Base-by-base conservation (phyloP, 2,113 vertebrate species). In the Piliocolobus tephrosceles region DNA sequence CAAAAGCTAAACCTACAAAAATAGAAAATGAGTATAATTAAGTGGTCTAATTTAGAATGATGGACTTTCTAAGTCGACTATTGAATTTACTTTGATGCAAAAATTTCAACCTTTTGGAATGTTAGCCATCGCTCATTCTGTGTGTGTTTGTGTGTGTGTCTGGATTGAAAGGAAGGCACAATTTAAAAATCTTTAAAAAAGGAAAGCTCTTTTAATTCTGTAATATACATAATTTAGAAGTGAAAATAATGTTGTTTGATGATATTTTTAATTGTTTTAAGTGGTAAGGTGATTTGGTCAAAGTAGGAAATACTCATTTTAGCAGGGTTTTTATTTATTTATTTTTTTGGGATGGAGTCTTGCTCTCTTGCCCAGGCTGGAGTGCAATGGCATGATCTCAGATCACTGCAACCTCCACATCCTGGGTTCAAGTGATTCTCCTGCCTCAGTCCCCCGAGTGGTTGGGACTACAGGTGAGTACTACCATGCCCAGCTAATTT, bases 21-120 rank as follows among this genome's bases (percentile, higher is more conserved):
- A 88, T n/a, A 84, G 23, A 88, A 87, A 82, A 70, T 38, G 6
- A 94, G 16, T 85, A 72, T 64, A 92, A 81, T 90, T 75, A 79
- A 92, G 5, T n/a, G 8, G 70, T 78, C 17, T 68, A 83, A 86
- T 89, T 96, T 81, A 79, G 82, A 94, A 95, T 61, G 20, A 75
- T 32, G 8, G 45, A 58, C 4, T 52, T 93, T 82, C 95, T 32
- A 81, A 76, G 57, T 14, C 81, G 22, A n/a, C 25, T 73, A 50
- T 76, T 93, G 20, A 78, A 61, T 88, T 95, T 90, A 81, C 4
- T 35, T 45, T 81, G 22, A 64, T 73, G 27, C 47, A 90, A 90
- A 87, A 64, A 73, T 90, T 72, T 4, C 30, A 84, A 8, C 20
- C 23, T 93, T 95, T 81, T 76, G 6, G 20, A 82, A 68, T 72